Conservation (phyloP, 1,140 invertebrate species). For the Carcinoscorpius rotundicauda region DNA sequence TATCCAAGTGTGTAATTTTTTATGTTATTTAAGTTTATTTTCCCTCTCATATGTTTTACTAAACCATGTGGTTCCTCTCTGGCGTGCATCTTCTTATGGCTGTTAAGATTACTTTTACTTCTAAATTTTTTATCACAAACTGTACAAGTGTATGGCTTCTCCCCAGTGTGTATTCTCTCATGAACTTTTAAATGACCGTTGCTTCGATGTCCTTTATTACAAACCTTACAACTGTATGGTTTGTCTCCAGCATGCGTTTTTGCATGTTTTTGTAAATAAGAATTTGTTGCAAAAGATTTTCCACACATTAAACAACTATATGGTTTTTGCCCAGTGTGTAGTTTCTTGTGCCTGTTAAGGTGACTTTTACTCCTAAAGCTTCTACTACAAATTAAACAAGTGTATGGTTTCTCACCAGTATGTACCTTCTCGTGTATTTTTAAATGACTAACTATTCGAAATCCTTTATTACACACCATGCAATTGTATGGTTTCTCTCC, state of each 20-base stretch:
- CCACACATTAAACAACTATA: constrained; percentile 44
- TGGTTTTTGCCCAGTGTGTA: constrained; percentile 42
- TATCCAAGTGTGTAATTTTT: too few species aligned
- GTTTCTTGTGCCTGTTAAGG: constrained; percentile 42
- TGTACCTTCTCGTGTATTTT: constrained; percentile 36
- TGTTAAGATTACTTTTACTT: constrained; percentile 31
- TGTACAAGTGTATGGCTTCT: constrained; percentile 43
- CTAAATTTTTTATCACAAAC: constrained; percentile 44
- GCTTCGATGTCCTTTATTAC: constrained; percentile 22
- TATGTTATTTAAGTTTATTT: too few species aligned
- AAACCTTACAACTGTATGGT: constrained; percentile 34
- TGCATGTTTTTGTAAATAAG: constrained; percentile 44
- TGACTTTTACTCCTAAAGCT: constrained; percentile 35
- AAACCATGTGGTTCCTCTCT: constrained; percentile 33
- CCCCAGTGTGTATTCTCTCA: constrained; percentile 41
- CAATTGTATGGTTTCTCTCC: too few species aligned
- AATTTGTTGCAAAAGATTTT: constrained; percentile 27
- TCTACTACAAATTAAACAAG: constrained; percentile 25
- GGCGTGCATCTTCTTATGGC: constrained; percentile 31
- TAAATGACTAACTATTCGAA: too few species aligned
- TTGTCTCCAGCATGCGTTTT: constrained; percentile 36
- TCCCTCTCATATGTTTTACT: too few species aligned
- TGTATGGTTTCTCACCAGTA: constrained; percentile 40
- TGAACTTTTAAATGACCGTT: constrained; percentile 45
- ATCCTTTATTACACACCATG: too few species aligned